A percentile compares a stretch with the other conserved stretches of the same genome.
These are phyloP conservation scores for Zingel zingel DNA, from an alignment of 2,113 vertebrate genomes.

Conservation along the genomic window DNA sequence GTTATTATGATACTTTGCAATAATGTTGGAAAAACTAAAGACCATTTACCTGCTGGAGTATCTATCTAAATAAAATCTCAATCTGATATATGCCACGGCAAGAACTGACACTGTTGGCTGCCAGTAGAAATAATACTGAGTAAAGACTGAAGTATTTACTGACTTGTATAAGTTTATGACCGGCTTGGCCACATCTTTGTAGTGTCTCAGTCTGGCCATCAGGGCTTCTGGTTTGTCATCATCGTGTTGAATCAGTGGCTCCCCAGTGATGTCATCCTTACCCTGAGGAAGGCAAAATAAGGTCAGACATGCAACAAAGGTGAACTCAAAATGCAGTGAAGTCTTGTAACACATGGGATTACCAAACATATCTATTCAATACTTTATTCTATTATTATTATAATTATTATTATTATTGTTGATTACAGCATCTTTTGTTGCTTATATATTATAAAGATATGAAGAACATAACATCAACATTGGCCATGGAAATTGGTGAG, in stretches of 20 bases:
- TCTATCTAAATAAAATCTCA: background rate
- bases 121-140: background rate
- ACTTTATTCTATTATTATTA: too few species aligned
- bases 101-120: background rate
- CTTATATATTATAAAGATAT: background rate
- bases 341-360: background rate
- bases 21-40: background rate
- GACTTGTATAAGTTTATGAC: conserved; percentile 95
- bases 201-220: conserved; percentile 90
- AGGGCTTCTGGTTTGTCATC: conserved; percentile 93
- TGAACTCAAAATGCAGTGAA: background rate
- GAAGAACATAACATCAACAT: background rate
- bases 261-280: conserved; percentile 91
- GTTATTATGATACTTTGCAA: background rate
- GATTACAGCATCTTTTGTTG: background rate
- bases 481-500: background rate
- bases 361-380: too few species aligned
- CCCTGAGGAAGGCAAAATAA: conserved; percentile 82
- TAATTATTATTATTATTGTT: too few species aligned
- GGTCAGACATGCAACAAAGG: conserved; percentile 21
- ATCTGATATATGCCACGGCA: background rate
- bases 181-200: conserved; percentile 96
- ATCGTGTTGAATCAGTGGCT: conserved; percentile 92
- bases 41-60: background rate
- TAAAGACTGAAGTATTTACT: conserved; percentile 63